phyloP scores from a whole-genome alignment of 2,113 vertebrate species.

The Pterocles burchelli region DNA sequence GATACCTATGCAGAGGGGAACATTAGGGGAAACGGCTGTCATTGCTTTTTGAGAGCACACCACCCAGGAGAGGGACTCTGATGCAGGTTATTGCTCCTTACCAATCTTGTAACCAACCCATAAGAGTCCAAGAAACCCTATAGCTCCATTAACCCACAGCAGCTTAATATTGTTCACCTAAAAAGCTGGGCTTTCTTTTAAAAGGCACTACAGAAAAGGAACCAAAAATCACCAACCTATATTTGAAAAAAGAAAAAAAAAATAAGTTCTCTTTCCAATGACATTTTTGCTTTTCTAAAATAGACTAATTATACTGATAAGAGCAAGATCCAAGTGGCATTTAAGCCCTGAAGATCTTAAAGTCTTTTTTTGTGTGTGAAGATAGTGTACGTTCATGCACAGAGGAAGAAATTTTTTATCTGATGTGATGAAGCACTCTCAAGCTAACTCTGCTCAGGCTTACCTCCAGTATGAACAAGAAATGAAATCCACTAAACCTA shows the following conservation, averaged over 20 bases:
- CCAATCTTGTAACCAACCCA: neutral
- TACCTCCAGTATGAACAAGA: neutral
- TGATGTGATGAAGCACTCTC: neutral
- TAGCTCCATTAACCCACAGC: neutral
- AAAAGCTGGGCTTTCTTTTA: fast-evolving
- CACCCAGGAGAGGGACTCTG: neutral
- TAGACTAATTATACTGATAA: neutral
- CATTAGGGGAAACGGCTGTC: neutral
- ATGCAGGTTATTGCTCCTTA: neutral
- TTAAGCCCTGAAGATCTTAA: neutral
- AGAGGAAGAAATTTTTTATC: neutral
- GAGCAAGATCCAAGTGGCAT: neutral
- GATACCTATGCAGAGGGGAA: neutral
- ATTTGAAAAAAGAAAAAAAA: neutral
- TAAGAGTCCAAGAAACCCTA: neutral
- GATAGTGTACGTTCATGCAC: fast-evolving
- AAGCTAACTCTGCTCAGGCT: neutral
- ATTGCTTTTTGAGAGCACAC: neutral
- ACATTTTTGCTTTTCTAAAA: neutral
- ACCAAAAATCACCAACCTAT: neutral
- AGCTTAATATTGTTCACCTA: neutral
- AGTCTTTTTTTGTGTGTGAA: neutral
- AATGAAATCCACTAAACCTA: neutral
- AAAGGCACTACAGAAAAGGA: neutral
- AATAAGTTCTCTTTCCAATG: neutral